These are phyloP conservation scores for Natrix natrix DNA, from an alignment of 2,797 vertebrate genomes.

Conservation along the genomic window DNA sequence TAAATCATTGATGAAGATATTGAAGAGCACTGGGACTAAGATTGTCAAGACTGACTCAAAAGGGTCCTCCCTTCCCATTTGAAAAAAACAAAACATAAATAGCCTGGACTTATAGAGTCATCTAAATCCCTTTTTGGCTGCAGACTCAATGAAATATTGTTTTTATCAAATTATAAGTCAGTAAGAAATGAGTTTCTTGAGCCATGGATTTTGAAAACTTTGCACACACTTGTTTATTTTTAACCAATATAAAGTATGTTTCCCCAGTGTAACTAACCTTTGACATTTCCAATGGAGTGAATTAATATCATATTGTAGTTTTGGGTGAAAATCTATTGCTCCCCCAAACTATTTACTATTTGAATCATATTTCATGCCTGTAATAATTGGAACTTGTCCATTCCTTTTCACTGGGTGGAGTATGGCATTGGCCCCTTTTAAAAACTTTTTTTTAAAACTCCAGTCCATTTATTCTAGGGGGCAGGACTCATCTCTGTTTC, in stretches of 20 bases:
- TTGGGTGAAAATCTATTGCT: not conserved
- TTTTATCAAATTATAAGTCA: not conserved
- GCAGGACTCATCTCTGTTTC: not conserved
- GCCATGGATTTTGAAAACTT: rapidly evolving
- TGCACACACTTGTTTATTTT: not conserved
- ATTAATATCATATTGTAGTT: not conserved
- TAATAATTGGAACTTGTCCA: not conserved
- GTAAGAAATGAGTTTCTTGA: not conserved
- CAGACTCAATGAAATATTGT: not conserved
- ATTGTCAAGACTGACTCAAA: not conserved
- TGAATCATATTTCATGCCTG: not conserved
- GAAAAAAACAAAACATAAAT: not conserved
- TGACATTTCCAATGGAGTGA: conserved; percentile 5
- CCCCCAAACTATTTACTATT: not conserved
- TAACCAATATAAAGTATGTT: not conserved
- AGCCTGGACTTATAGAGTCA: not conserved
- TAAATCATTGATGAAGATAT: not conserved
- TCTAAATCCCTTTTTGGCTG: not conserved
- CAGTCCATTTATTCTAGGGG: not conserved
- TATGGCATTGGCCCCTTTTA: not conserved
- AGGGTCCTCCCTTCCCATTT: not conserved
- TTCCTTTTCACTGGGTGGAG: not conserved
- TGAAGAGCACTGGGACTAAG: no score
- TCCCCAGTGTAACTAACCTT: rapidly evolving
- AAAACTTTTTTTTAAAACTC: not conserved